Evolutionary conservation across 2,888 invertebrate genomes (phyloP).

Genomic region (Diplazon laetatorius): DNA sequence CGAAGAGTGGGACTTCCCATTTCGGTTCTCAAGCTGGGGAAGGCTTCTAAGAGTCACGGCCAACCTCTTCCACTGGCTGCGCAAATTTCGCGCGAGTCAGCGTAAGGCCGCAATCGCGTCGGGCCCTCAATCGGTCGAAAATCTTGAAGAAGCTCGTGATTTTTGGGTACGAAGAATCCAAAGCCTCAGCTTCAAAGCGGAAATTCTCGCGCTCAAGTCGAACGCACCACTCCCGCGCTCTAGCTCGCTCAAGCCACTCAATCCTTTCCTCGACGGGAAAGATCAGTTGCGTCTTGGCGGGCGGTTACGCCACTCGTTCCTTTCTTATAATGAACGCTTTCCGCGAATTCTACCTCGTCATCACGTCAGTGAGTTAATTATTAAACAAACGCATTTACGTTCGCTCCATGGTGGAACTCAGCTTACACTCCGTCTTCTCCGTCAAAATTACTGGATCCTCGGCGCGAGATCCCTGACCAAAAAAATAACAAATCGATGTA

Average conservation of each 20-base stretch:
- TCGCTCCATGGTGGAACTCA: conserved; percentile 52
- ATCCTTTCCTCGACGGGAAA: conserved; percentile 43
- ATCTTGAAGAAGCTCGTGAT: conserved; percentile 4
- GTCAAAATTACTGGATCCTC: conserved; percentile 57
- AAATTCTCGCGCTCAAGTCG: conserved; percentile 12
- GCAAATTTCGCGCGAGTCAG: background rate
- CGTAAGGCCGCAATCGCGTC: background rate
- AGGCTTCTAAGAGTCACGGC: conserved; percentile 45
- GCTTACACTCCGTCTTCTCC: conserved; percentile 21
- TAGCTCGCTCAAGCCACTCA: conserved; percentile 30
- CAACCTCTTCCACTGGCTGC: background rate
- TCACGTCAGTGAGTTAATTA: conserved; percentile 42
- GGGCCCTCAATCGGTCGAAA: background rate
- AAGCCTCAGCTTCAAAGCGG: background rate
- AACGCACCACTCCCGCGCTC: conserved; percentile 15
- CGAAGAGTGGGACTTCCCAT: conserved; percentile 15
- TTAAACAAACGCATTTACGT: conserved; percentile 42
- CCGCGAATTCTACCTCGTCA: conserved; percentile 44
- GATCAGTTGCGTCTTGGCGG: conserved; percentile 49
- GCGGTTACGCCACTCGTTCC: conserved; percentile 40
- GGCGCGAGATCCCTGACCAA: conserved; percentile 36
- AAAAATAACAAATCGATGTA: conserved; percentile 45
- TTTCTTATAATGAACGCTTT: conserved; percentile 36
- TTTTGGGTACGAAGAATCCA: conserved; percentile 23
- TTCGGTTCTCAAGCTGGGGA: conserved; percentile 32